These are phyloP conservation scores for Drosophila punjabiensis DNA, from an alignment of 1,140 invertebrate species.

Conservation along the genomic window DNA sequence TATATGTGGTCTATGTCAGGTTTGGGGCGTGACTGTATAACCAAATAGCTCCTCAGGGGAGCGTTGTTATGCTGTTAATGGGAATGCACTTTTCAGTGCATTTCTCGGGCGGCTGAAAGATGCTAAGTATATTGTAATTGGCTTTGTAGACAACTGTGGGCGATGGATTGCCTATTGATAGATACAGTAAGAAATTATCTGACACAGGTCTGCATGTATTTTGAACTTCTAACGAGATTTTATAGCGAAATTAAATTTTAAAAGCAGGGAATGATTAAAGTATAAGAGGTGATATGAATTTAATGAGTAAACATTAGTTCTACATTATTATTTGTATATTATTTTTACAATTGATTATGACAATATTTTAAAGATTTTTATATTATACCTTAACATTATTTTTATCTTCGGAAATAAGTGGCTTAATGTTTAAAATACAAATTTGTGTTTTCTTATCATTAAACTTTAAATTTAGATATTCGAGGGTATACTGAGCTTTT, in stretches of 20 bases:
- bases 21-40: slow-evolving; percentile 51
- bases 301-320: too few relatives aligned
- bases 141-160: slow-evolving; percentile 29
- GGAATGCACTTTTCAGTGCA: slow-evolving; percentile 71
- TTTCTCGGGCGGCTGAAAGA: slow-evolving; percentile 22
- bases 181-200: neutral
- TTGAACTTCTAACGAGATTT: neutral
- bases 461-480: too few relatives aligned
- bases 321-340: too few relatives aligned
- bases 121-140: slow-evolving; percentile 55
- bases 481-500: neutral
- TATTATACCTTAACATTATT: too few relatives aligned
- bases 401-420: too few relatives aligned
- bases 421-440: too few relatives aligned
- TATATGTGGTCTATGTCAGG: slow-evolving; percentile 11
- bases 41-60: slow-evolving; percentile 22
- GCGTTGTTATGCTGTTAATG: slow-evolving; percentile 37
- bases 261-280: neutral
- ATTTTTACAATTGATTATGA: too few relatives aligned
- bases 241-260: neutral
- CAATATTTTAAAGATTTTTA: too few relatives aligned
- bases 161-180: slow-evolving; percentile 16
- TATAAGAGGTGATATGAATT: neutral
- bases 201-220: neutral
- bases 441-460: too few relatives aligned